Conservation (phyloP, 2,888 invertebrate species). For the Epiblema foenella region DNA sequence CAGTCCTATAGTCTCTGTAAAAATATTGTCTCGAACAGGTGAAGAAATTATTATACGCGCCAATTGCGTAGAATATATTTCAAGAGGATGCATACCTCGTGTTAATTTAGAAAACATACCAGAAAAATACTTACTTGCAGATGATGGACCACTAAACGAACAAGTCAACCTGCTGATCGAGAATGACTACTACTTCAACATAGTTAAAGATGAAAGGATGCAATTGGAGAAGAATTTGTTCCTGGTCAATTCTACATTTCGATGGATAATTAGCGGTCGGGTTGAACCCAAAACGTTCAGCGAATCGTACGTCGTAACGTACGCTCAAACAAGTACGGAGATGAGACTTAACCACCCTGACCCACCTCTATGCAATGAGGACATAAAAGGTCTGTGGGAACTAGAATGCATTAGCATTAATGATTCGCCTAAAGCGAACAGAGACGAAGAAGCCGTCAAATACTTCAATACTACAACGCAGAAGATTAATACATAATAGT, state of each 20-base stretch:
- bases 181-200: no score
- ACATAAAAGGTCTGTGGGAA: constrained; percentile 12
- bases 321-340: background rate
- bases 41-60: background rate
- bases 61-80: constrained; percentile 3
- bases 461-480: background rate
- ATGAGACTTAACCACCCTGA: background rate
- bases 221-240: no score
- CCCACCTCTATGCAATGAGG: background rate
- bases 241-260: no score
- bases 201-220: no score
- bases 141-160: background rate
- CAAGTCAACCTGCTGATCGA: no score
- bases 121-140: background rate
- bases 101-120: background rate
- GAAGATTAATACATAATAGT: background rate
- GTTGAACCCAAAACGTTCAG: background rate
- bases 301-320: background rate
- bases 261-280: no score
- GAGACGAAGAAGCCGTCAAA: constrained; percentile 10
- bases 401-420: constrained; percentile 1
- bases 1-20: background rate
- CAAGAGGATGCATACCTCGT: background rate
- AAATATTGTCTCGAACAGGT: background rate
- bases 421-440: constrained; percentile 2